Base-by-base conservation (phyloP, 2,113 vertebrate genomes). In the Grantiella picta region DNA sequence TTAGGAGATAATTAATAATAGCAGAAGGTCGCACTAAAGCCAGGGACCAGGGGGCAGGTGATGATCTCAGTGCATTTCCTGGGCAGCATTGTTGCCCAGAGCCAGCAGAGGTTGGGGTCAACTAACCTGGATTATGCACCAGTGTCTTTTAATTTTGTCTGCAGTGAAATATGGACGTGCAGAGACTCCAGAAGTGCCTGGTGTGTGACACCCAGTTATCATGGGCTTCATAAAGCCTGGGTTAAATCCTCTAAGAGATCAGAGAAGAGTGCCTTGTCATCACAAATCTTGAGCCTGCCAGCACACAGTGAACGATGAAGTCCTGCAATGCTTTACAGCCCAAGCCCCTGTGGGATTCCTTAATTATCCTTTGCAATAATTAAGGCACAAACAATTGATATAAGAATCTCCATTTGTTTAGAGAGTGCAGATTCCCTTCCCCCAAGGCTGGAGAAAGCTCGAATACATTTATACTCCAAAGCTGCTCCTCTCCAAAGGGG, bases 361-460 rank as follows among this genome's bases (percentile, higher is more conserved):
- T 93, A 92, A 91, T 96, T 96, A 95, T 82, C 88, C 94, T 89
- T 93, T 85, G 82, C 86, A 93, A 93, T 95, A 96, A 96, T 95
- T 90, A 96, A 97, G 75, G 71, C 66, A 87, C 86, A 94, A 96
- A 96, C 90, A 94, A 83, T 93, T 88, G 88, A 47, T 82, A 81
- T 50, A 86, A 92, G 82, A 86, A 90, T 70, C 92, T 93, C 84
- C 40, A 42, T 87, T 96, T 95, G 91, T 94, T 96, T 95, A 69
- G 50, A 65, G 85, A 6, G 33, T 14, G 47, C 35, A 3, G 82
- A 82, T 82, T 90, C 86, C 89, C 89, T 88, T 86, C 79, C 91
- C 83, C 90, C 90, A 94, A 86, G 91, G 89, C 91, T 80, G 73
- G 86, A 93, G 82, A 83, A 94, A 91, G 53, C 82, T 92, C 42